Evolutionary conservation across 2,797 vertebrate genomes (phyloP), one percentile per base, ranked within the genome.

Genomic region (Dryobates pubescens): DNA sequence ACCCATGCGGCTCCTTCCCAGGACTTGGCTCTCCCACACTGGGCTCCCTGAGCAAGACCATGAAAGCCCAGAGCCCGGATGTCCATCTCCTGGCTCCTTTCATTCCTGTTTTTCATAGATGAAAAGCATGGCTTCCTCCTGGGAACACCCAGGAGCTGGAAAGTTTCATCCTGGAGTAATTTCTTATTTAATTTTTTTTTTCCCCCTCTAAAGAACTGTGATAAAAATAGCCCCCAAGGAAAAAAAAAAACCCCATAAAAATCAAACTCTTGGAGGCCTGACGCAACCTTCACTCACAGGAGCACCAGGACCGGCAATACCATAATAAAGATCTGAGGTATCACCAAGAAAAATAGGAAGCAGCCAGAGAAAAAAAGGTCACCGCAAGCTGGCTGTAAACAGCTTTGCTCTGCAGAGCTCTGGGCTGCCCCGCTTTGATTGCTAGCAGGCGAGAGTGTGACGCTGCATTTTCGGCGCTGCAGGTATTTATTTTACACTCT

Each of bases 401-500:
- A 92, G 71, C 51, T 59, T 77, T 68, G 70, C 83, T 89, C 56
- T 82, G 85, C 91, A 74, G 20, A 19, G 77, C 77, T 6, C 80
- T 81, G 29, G 8, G 86, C 73, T 70, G 29, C 5, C 34, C 69
- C 5, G 13, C 27, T 80, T 75, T 75, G 72, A 92, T 61, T 89
- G 92, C 94, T 86, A 56, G 53, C 91, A 88, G 92, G 88, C 92
- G 5, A 81, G 89, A 93, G 92, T 94, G 95, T 93, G 89, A 96
- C 87, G 78, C 95, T 96, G 95, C 96, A 95, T 85, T 96, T 95
- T 92, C 41, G 2, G 76, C 67, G 85, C 77, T 79, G 54, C 88
- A 75, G 81, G 96, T 96, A 97, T 97, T 97, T 97, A 97, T 97
- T 97, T 97, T 97, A 96, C 95, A 95, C 96, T 96, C 95, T 81